Evolutionary conservation across 2,797 vertebrate genomes (phyloP).

Genomic region (Potorous gilbertii): DNA sequence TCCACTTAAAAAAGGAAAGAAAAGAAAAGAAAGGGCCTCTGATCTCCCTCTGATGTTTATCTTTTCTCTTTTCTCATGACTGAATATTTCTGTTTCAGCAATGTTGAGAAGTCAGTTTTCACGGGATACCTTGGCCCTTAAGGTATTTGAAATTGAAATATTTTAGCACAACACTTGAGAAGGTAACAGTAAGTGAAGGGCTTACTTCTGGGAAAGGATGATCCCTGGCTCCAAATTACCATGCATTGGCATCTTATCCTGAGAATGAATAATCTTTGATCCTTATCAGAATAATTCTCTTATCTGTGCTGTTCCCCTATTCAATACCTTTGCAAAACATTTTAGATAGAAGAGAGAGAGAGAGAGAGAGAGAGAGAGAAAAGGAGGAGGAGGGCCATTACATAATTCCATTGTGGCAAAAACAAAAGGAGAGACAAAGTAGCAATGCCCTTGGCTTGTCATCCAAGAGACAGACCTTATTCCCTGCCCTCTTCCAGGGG

Average conservation of each 20-base stretch:
- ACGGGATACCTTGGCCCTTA: background rate
- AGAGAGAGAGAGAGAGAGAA: no score
- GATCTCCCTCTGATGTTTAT: background rate
- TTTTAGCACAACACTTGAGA: background rate
- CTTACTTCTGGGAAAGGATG: background rate
- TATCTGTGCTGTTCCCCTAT: background rate
- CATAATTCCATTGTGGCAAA: background rate
- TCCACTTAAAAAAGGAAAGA: conserved; percentile 72
- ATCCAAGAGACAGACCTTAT: background rate
- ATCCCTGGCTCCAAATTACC: background rate
- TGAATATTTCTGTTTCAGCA: background rate
- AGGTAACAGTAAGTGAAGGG: background rate
- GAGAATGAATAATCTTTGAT: background rate
- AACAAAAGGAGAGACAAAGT: background rate
- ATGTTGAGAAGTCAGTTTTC: background rate
- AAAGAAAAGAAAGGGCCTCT: background rate
- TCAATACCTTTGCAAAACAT: background rate
- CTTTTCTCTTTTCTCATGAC: background rate
- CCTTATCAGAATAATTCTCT: background rate
- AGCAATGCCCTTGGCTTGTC: background rate
- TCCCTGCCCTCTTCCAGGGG: background rate
- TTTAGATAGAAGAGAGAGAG: background rate
- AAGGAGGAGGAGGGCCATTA: background rate
- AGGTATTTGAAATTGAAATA: background rate
- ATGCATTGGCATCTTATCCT: background rate